Evolutionary conservation across 2,113 vertebrate species (phyloP), one percentile per base, ranked within the genome.

Genomic region (Channa maculata): DNA sequence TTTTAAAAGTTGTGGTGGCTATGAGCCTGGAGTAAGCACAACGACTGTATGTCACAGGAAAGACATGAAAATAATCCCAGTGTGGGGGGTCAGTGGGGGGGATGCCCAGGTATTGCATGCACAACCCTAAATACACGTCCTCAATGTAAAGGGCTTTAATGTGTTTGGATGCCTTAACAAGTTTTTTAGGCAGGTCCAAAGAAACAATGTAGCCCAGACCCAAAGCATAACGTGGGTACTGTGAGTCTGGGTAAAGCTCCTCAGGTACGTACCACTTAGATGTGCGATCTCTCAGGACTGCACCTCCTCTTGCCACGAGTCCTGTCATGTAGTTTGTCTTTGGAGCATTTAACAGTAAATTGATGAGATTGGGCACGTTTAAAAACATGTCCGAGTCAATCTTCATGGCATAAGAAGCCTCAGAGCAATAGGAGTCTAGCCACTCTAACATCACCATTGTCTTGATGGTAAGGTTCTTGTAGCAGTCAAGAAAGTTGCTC

Each of bases 381-480:
- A 95, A 85, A 75, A 96, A 97, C 57, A 92, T 82, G 59, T 96
- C 95, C 0, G 75, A 55, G 48, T 96, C 96, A 0, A 94, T 90
- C 72, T 96, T 94, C 90, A 96, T 74, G 65, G 91, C 92, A 8
- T 95, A 97, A 0, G 13, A 9, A 44, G 90, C 90, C 0, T n/a
- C 6, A 49, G 87, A 81, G 75, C 96, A 97, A 79, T 86, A 63
- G 1, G 73, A 8, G 70, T 74, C 67, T 55, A 96, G 76, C 96
- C 96, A 96, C 84, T 96, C 92, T 76, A 97, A 11, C 13, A 95
- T 95, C 92, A 96, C 91, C 74, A 96, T 78, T 11, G 94, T 96
- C 83, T 96, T 95, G 13, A 96, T 64, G 13, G 95, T 96, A 8
- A 96, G 89, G 83, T 96, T 96, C 80, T 87, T 84, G 90, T 97